Evolutionary conservation across 1,140 invertebrate species (phyloP).

Genomic region (Riptortus pedestris): DNA sequence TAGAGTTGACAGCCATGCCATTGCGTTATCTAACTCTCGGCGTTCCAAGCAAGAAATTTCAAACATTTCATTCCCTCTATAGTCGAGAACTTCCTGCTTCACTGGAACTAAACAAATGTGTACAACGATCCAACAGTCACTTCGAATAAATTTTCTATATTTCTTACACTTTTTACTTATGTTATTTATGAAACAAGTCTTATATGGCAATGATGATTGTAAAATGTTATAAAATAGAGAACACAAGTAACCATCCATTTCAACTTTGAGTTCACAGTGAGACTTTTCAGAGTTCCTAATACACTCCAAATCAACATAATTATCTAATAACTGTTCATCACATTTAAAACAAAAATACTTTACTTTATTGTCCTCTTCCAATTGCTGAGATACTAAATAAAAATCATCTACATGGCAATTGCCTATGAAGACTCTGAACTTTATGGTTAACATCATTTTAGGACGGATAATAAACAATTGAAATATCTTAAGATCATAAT

Average conservation of each 20-base stretch:
- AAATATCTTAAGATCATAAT: no score
- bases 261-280: no score
- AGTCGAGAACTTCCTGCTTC: conserved; percentile 17
- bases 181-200: background rate
- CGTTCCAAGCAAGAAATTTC: conserved; percentile 41
- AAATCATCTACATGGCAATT: no score
- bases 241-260: background rate
- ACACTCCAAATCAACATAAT: no score
- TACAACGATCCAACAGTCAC: background rate
- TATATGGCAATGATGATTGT: background rate
- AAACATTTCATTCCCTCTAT: conserved; percentile 24
- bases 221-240: background rate
- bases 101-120: background rate
- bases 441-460: no score
- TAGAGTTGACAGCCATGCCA: conserved; percentile 92
- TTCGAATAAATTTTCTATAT: background rate
- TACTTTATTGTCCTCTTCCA: no score
- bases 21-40: conserved; percentile 67
- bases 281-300: no score
- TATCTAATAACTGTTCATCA: no score
- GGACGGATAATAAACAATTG: no score
- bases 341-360: no score
- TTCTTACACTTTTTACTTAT: background rate
- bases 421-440: no score
- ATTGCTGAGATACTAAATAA: no score